These are phyloP conservation scores for Mormyrus lacerda DNA, from an alignment of 2,113 vertebrate species.

Conservation along the genomic window DNA sequence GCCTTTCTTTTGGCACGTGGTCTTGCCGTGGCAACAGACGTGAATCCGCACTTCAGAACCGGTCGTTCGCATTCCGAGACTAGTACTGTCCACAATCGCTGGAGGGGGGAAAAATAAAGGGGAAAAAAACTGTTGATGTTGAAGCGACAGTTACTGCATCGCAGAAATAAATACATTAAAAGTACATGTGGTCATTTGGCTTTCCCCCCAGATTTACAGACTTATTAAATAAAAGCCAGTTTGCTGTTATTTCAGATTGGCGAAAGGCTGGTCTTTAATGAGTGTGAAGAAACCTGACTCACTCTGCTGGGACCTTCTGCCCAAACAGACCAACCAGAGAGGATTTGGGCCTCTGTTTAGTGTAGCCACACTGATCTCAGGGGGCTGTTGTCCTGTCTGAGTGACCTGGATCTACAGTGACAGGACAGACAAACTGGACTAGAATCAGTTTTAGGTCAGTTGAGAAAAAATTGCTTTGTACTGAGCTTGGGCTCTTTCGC, in stretches of 20 bases:
- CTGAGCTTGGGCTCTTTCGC: neutral
- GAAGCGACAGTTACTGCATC: neutral
- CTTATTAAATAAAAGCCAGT: neutral
- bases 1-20: neutral
- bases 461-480: neutral
- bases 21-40: neutral
- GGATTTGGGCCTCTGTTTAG: neutral
- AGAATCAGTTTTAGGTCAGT: neutral
- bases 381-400: neutral
- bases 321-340: neutral
- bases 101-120: neutral
- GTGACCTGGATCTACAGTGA: constrained; percentile 1
- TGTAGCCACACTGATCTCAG: neutral
- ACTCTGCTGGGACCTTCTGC: neutral
- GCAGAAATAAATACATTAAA: neutral
- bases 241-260: neutral
- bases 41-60: neutral
- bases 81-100: neutral
- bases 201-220: neutral
- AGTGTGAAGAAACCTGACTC: neutral
- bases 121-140: neutral
- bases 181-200: neutral
- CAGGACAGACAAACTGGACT: neutral
- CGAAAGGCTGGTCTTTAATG: neutral
- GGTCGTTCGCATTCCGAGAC: neutral